Evolutionary conservation across 2,113 vertebrate genomes (phyloP), one percentile per base, ranked within the genome.

Genomic region (Pampusana beccarii): DNA sequence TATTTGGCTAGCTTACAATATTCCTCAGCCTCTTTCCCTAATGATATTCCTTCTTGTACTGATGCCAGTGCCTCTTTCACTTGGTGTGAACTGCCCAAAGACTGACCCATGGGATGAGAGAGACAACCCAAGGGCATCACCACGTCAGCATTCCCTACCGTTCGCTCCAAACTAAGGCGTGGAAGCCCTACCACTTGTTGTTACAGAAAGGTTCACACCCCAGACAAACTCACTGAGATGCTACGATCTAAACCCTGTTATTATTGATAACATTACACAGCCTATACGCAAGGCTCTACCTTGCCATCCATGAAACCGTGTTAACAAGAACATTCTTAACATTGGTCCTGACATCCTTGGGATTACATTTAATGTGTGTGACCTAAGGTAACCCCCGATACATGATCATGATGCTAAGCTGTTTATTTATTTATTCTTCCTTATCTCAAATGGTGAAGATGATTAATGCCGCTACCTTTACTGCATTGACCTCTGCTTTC

Each of bases 381-480:
- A 98, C 98, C 98, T 95, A 91, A 93, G 91, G 93, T 50, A 88
- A 96, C 96, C 96, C 88, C 93, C 84, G 94, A 87, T 97, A 96
- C 89, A 95, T 53, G 95, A 97, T 97, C 97, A 95, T 90, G 95
- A 96, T 97, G 95, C 96, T 92, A 95, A 95, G 93, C 66, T 97
- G 88, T 98, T 98, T 98, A 97, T 98, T 98, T 98, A 97, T 98
- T 98, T 98, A 97, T 97, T 97, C 97, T 97, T 89, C 77, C 97
- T 96, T 91, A 80, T 97, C 97, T 98, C 90, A 48, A 67, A 90
- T 40, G 67, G 79, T 79, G 95, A 95, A 97, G 95, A 97, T 98
- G 98, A 98, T 98, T 98, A 98, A 98, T 98, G 98, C 86, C 5
- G 28, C 97, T 97, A 96, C 94, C 97, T 98, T 97, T 96, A 91